Evolutionary conservation across 2,797 vertebrate species (phyloP).

Genomic region (Amniataba percoides): DNA sequence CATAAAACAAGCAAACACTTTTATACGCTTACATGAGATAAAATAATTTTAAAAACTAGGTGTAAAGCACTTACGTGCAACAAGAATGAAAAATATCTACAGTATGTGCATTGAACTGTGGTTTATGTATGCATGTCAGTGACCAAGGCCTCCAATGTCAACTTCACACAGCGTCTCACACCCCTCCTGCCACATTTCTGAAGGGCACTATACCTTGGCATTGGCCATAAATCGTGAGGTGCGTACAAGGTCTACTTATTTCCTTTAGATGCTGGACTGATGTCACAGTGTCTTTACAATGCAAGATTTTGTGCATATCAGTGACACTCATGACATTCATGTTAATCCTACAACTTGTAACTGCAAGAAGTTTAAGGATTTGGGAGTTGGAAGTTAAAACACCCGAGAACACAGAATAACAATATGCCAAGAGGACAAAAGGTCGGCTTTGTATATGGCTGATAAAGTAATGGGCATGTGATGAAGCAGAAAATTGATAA

Average conservation of each 20-base stretch:
- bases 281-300: neutral
- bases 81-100: neutral
- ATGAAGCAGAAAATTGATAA: constrained; percentile 56
- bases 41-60: no score
- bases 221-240: neutral
- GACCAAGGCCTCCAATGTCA: neutral
- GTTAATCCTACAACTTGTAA: neutral
- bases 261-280: neutral
- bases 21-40: no score
- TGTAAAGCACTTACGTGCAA: neutral
- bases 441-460: constrained; percentile 18
- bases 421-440: constrained; percentile 17
- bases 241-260: neutral
- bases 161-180: neutral
- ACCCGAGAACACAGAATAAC: neutral
- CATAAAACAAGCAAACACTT: no score
- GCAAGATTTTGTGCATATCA: neutral
- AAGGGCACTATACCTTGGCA: neutral
- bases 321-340: neutral
- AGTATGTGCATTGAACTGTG: neutral
- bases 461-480: constrained; percentile 47
- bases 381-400: constrained; percentile 11
- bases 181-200: no score
- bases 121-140: neutral
- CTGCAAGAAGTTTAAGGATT: neutral